Evolutionary conservation across 2,113 vertebrate species (phyloP), one percentile per base, ranked within the genome.

Genomic region (Natator depressus): DNA sequence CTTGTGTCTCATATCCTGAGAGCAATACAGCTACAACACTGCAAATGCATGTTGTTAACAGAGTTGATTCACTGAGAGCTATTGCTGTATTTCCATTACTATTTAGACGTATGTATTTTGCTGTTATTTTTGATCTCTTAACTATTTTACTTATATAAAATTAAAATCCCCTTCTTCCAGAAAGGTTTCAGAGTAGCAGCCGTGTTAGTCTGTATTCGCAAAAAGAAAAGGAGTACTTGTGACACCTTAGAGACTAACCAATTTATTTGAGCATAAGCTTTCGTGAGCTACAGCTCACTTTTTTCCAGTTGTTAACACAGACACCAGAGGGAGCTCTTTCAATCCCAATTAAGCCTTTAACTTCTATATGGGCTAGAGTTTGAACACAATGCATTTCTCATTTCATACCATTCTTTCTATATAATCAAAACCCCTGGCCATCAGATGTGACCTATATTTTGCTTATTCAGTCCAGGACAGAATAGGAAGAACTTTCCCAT

Each of bases 401-500:
- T 87, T 83, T 47, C 96, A n/a, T 50, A 69, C 81, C 81, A 80
- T 69, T 76, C 91, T 84, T 88, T 92, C 72, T 84, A 65, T 88
- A 82, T 94, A 84, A 46, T 90, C 93, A 88, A 3, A 25, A 46
- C 87, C 93, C 94, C 79, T 12, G 0, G 82, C 93, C 93, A 51
- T 90, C 96, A 84, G 87, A 95, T 80, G 96, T 92, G 96, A 97
- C 93, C 96, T 93, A 97, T 72, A 82, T 96, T 94, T 88, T 87
- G 35, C 85, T 93, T 47, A 72, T 89, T 51, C 91, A 49, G 72
- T 22, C 95, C 93, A 86, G 84, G 93, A 95, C 10, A 54, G 92
- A 84, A 13, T 19, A 53, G 72, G 88, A 93, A 96, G 88, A 59
- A 88, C 84, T 97, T 96, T 97, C 96, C 97, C 97, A 97, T 83